Evolutionary conservation across 2,113 vertebrate species (phyloP).

Genomic region (Dasyprocta punctata): DNA sequence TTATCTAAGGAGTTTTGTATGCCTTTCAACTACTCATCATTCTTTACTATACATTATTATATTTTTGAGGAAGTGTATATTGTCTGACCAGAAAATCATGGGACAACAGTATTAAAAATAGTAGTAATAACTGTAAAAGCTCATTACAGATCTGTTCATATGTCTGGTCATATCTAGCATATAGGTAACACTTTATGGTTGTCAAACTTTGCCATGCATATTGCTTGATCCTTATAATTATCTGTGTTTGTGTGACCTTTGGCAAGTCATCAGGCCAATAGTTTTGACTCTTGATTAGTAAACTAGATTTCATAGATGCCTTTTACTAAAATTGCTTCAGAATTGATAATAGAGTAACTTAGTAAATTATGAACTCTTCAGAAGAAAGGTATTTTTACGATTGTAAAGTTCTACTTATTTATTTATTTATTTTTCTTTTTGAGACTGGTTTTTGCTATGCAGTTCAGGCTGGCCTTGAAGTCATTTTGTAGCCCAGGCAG

Average conservation of each 20-base stretch:
- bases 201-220: neutral
- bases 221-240: neutral
- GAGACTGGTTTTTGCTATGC: neutral
- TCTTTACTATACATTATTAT: neutral
- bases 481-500: neutral
- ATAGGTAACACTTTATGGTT: neutral
- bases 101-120: neutral
- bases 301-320: slow-evolving; percentile 26
- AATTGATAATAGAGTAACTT: slow-evolving; percentile 34
- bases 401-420: neutral
- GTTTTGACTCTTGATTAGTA: neutral
- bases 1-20: neutral
- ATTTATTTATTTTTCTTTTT: neutral
- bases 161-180: neutral
- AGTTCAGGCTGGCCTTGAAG: neutral
- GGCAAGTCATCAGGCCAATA: neutral
- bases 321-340: slow-evolving; percentile 14
- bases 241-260: neutral
- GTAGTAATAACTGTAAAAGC: neutral
- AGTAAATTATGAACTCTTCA: neutral
- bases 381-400: slow-evolving; percentile 50
- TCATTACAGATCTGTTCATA: neutral
- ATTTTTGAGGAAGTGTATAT: neutral
- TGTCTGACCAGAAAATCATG: slow-evolving; percentile 7
- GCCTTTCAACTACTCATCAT: neutral